Conservation (phyloP, 2,797 vertebrate genomes). For the Scyliorhinus canicula region DNA sequence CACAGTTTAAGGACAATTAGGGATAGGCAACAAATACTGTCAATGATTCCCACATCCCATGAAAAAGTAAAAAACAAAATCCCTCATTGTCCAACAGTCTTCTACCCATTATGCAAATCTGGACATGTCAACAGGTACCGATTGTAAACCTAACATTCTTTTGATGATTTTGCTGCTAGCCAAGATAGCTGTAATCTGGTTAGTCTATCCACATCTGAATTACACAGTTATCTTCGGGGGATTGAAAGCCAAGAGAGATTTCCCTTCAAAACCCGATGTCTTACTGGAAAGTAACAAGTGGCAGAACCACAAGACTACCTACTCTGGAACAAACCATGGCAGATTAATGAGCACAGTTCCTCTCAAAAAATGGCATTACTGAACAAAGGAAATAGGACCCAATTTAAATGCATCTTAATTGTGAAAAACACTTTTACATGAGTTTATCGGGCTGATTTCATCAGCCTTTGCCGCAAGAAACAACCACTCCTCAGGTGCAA, state of each 20-base stretch:
- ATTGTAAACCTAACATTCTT: neutral
- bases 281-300: neutral
- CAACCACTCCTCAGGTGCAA: too few species aligned
- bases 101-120: neutral
- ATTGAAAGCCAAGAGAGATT: neutral
- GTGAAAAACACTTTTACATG: too few species aligned
- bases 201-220: neutral
- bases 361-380: too few species aligned
- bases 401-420: too few species aligned
- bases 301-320: neutral
- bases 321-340: too few species aligned
- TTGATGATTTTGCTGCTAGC: neutral
- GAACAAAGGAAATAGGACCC: too few species aligned
- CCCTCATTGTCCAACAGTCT: neutral
- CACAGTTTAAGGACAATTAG: too few species aligned
- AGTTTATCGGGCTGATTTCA: too few species aligned
- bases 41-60: too few species aligned
- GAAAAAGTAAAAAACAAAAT: neutral
- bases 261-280: neutral
- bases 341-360: too few species aligned
- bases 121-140: neutral
- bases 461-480: too few species aligned
- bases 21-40: too few species aligned
- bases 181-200: neutral
- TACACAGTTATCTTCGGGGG: neutral